Conservation (phyloP, 2,797 vertebrate genomes). For the Hapalemur alaotrensis region DNA sequence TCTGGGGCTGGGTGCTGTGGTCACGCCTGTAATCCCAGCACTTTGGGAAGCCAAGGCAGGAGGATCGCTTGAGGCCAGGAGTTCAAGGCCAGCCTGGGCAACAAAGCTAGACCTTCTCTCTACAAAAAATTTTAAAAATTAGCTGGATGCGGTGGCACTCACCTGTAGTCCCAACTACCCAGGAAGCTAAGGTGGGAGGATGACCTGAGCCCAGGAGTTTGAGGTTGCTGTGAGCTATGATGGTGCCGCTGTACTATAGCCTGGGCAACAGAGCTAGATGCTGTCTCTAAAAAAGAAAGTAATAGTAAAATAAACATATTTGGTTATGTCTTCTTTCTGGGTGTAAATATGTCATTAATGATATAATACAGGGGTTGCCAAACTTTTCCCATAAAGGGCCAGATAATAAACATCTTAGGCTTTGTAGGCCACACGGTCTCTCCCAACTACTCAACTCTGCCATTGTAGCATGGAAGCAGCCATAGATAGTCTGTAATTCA, state of each 20-base stretch:
- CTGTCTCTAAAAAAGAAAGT: not conserved
- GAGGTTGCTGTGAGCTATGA: not conserved
- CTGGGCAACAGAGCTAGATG: not conserved
- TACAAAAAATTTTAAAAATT: not conserved
- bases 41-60: not conserved
- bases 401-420: not conserved
- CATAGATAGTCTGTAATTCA: not conserved
- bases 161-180: not conserved
- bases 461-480: not conserved
- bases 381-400: not conserved
- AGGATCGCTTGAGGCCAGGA: not conserved
- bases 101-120: not conserved
- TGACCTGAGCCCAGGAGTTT: not conserved
- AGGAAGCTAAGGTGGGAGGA: not conserved
- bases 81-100: not conserved
- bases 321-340: not conserved
- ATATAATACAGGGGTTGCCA: not conserved
- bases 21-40: not conserved
- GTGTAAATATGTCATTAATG: conserved; percentile 21
- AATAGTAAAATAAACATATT: not conserved
- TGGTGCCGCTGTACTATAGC: not conserved
- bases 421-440: not conserved
- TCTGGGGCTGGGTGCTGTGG: not conserved
- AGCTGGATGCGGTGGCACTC: not conserved
- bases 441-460: not conserved